Conservation (phyloP, 2,888 invertebrate species). For the Hemithea aestivaria region DNA sequence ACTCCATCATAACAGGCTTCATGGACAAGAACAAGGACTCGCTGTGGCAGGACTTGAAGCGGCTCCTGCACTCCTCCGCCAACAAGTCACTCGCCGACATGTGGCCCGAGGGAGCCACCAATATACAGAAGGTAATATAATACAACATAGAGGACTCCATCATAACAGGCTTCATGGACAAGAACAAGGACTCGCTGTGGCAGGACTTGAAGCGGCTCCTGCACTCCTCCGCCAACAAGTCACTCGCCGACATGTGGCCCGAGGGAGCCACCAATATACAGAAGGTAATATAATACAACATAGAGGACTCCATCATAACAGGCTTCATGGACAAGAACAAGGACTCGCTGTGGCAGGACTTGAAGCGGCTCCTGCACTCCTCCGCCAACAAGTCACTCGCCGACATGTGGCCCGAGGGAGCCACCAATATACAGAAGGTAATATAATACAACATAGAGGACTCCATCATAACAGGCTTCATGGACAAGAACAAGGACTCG, state of each 20-base stretch:
- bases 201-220: slow-evolving; percentile 97
- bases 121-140: slow-evolving; percentile 83
- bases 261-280: slow-evolving; percentile 95
- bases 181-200: slow-evolving; percentile 97
- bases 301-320: too few species aligned
- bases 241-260: slow-evolving; percentile 95
- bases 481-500: slow-evolving; percentile 98
- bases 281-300: slow-evolving; percentile 71
- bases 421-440: slow-evolving; percentile 88
- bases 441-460: too few species aligned
- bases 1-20: slow-evolving; percentile 94
- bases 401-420: slow-evolving; percentile 98
- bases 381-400: slow-evolving; percentile 88
- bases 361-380: slow-evolving; percentile 93
- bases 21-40: slow-evolving; percentile 99
- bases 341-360: slow-evolving; percentile 97
- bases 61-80: slow-evolving; percentile 90
- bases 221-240: slow-evolving; percentile 87
- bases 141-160: too few species aligned
- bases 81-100: slow-evolving; percentile 88
- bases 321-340: slow-evolving; percentile 99
- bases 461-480: slow-evolving; percentile 93
- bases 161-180: slow-evolving; percentile 96
- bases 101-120: slow-evolving; percentile 98
- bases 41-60: slow-evolving; percentile 97